Percentiles rank a stretch among this genome's conserved stretches.
phyloP scores from a whole-genome alignment of 35 echinoderm and acorn worm species.

The Nesometra sesokonis region DNA sequence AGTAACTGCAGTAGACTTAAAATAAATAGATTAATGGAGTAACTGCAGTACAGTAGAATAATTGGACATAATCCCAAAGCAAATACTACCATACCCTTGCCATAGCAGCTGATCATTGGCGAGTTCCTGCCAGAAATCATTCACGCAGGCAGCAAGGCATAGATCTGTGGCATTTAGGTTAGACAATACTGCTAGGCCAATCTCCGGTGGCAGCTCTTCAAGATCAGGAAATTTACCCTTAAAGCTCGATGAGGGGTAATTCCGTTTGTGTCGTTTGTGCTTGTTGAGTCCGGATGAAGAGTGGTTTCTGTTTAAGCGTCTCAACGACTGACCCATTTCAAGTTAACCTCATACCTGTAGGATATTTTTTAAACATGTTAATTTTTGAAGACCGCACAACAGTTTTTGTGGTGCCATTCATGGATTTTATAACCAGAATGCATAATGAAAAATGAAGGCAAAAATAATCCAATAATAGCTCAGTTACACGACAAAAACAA shows the following conservation, averaged over 20 bases:
- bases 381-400: no score
- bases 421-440: no score
- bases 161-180: slow-evolving; percentile 92
- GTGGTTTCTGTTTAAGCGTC: background rate
- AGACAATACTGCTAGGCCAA: slow-evolving; percentile 72
- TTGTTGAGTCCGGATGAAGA: background rate
- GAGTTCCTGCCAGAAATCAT: slow-evolving; percentile 87
- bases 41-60: no score
- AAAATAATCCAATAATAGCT: no score
- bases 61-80: no score
- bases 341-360: background rate
- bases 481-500: no score
- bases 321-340: background rate
- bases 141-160: slow-evolving; percentile 90
- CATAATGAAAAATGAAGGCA: no score
- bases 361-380: no score
- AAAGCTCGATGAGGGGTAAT: background rate
- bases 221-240: slow-evolving; percentile 75
- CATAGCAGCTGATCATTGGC: slow-evolving; percentile 84
- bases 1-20: no score
- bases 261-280: background rate
- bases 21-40: no score
- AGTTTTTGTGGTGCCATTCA: no score
- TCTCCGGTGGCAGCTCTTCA: slow-evolving; percentile 74
- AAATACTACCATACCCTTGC: slow-evolving; percentile 81